phyloP scores from a whole-genome alignment of 2,113 vertebrate genomes.

The Malurus elegans region DNA sequence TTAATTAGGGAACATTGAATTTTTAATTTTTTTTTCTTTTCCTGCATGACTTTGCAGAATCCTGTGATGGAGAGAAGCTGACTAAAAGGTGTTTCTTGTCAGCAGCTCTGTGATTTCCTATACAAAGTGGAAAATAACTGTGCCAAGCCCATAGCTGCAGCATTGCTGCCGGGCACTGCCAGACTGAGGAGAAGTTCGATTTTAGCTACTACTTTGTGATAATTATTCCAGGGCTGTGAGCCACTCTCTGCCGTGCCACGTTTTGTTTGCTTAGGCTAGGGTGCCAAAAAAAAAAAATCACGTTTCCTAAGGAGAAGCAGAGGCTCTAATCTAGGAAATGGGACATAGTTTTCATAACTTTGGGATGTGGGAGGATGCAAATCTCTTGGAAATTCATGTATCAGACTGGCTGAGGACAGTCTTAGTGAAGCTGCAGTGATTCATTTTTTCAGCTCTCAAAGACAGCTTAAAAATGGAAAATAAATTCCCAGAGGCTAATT shows the following conservation, averaged over 20 bases:
- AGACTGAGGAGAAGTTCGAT: not conserved
- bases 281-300: not conserved
- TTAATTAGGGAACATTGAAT: too few relatives aligned
- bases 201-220: not conserved
- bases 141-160: rapidly evolving
- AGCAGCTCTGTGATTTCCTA: not conserved
- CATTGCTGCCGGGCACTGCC: not conserved
- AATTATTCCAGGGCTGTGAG: not conserved
- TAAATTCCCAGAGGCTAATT: not conserved
- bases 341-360: not conserved
- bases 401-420: not conserved
- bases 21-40: too few relatives aligned
- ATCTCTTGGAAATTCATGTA: not conserved
- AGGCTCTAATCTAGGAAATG: not conserved
- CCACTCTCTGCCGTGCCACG: not conserved
- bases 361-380: not conserved
- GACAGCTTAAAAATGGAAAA: not conserved
- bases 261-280: not conserved
- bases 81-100: not conserved
- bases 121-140: not conserved
- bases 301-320: not conserved
- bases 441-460: not conserved
- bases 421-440: not conserved
- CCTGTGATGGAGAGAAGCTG: not conserved
- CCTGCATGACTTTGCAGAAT: not conserved